Percentiles rank a stretch among this genome's conserved stretches.
Evolutionary conservation across 92 coral and sea anemone genomes (phyloP).

Genomic region (Ricordea florida): DNA sequence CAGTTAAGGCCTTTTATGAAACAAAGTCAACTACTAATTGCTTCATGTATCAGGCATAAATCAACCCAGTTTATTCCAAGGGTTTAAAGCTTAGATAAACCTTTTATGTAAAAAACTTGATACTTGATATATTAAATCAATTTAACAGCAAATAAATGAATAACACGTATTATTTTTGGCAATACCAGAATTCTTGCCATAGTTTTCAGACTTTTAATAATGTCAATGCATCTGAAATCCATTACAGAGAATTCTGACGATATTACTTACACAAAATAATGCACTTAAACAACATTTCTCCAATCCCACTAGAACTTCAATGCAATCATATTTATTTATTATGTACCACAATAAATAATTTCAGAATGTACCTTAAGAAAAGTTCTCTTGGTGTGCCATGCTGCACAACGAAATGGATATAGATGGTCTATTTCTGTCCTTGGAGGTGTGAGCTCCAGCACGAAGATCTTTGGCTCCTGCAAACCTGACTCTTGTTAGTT

Average conservation of each 20-base stretch:
- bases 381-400: slow-evolving; percentile 56
- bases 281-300: too few species aligned
- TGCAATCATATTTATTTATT: background rate
- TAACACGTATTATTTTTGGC: background rate
- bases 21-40: too few species aligned
- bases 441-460: slow-evolving; percentile 36
- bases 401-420: slow-evolving; percentile 50
- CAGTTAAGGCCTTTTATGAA: too few species aligned
- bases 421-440: slow-evolving; percentile 64
- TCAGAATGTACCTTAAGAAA: slow-evolving; percentile 56
- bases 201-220: background rate
- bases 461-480: slow-evolving; percentile 62
- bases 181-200: background rate
- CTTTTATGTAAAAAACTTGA: too few species aligned
- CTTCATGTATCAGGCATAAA: background rate
- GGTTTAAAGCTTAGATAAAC: background rate
- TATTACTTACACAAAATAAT: too few species aligned
- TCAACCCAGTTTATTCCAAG: background rate
- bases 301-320: too few species aligned
- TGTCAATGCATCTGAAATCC: background rate
- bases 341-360: too few species aligned
- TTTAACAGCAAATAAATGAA: background rate
- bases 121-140: background rate
- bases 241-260: background rate
- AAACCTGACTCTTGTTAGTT: slow-evolving; percentile 58